Evolutionary conservation across 2,888 invertebrate species (phyloP), one percentile per base, ranked within the genome.

Genomic region (Drosophila ustulata): DNA sequence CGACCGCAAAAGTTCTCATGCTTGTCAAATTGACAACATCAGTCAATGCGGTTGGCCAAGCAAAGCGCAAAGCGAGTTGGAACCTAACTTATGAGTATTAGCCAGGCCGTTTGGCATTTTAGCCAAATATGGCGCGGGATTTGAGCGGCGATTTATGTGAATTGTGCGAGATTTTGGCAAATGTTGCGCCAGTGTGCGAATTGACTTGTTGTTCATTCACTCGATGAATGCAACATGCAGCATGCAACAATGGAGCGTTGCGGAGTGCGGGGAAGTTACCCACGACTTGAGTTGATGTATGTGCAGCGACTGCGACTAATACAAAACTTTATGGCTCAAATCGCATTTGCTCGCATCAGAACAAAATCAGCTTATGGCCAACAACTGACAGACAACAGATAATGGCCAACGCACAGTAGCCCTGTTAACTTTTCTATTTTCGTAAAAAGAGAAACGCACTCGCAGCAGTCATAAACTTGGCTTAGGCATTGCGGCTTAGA

Each of bases 111-210:
- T 82, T 85, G 85, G 85, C 85, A 89, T 85, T 85, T 89, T 84
- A 64, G 74, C 85, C 85, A 89, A 87, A 89, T 89, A 85, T 74
- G 88, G 85, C 61, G 64, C 46, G 63, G 79, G 74, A 81, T 82
- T 82, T 78, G 72, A 75, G 78, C 80, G 78, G 78, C 86, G 62
- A 86, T 83, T 88, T 88, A 88, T 88, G 89, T 86, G 88, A 84
- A 87, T 87, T 87, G 85, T 81, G 71, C 61, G 62, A 73, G 83
- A 83, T 83, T 83, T 83, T 82, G 89, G 87, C 87, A 86, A 83
- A 86, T 88, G 75, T 53, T 75, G 86, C 66, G 81, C 77, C 58
- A 56, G 56, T 50, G 65, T 45, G 56, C 45, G 70, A 45, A 53
- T 59, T 61, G 53, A 46, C 56, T 66, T 59, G 68, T 52, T 68